Base-by-base conservation (phyloP, 2,797 vertebrate genomes). In the Dendrocincla tyrannina region DNA sequence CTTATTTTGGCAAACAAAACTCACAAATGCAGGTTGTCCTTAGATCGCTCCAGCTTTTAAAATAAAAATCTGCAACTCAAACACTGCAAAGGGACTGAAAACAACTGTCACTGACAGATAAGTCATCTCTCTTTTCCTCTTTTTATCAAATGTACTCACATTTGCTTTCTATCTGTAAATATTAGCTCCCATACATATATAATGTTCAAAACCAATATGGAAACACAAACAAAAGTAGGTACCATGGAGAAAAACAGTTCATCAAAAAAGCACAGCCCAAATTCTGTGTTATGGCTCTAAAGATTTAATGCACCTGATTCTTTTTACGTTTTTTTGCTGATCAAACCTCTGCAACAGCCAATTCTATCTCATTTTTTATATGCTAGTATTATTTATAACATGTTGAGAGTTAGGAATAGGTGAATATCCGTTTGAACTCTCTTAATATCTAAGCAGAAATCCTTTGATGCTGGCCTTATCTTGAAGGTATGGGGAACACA, bases 211-310 rank as follows among this genome's bases (percentile, higher is more conserved):
- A 77, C 4, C 50, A 76, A 33, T 39, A 81, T 28, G 63, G 86
- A 94, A 96, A 95, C 13, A 80, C 19, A 92, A 92, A 96, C 63
- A 92, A 73, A 82, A 91, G 27, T n/a, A 67, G 50, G 32, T 10
- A 49, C 0, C 3, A 32, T 14, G 32, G 44, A 85, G 13, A 73
- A 88, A 11, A 89, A 42, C 2, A 82, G n/a, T 28, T 82, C 55
- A 72, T 24, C 81, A 90, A 88, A 93, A 91, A 56, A 89, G 17
- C 16, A 79, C 0, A 0, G n/a, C 17, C 49, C 33, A 77, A 23
- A 90, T 55, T 42, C 75, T 66, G 66, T 10, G 4, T 47, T 46
- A 67, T 9, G 70, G 17, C 17, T 58, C 18, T 32, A 33, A 56
- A 77, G 33, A 80, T n/a, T 47, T 81, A 28, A 66, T 16, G 49